phyloP scores from a whole-genome alignment of 1,140 invertebrate genomes.

The Pachyrhynchus sulphureomaculatus region DNA sequence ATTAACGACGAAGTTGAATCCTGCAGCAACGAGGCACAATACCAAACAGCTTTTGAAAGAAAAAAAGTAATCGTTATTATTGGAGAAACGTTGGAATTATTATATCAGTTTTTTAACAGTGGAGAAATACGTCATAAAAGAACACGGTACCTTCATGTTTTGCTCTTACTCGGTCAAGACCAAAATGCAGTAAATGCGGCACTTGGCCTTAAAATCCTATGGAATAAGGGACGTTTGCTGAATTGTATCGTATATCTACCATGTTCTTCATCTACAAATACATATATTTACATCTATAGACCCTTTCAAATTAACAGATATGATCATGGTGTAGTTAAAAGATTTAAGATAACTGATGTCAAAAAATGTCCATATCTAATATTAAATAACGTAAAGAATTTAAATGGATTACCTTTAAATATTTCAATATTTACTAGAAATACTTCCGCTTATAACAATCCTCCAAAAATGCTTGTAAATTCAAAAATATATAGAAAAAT shows the following conservation, averaged over 20 bases:
- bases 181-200: not conserved
- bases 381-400: not conserved
- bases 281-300: slow-evolving; percentile 6
- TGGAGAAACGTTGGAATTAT: too few relatives aligned
- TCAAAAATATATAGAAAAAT: slow-evolving; percentile 12
- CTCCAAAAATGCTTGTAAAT: not conserved
- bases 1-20: too few relatives aligned
- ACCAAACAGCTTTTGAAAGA: too few relatives aligned
- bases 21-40: too few relatives aligned
- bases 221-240: slow-evolving; percentile 3
- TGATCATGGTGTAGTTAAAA: not conserved
- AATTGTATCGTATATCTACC: slow-evolving; percentile 10
- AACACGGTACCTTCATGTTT: not conserved
- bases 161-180: not conserved
- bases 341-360: not conserved
- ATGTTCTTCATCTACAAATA: not conserved
- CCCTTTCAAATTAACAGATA: slow-evolving; percentile 6
- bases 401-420: slow-evolving; percentile 15
- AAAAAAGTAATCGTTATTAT: too few relatives aligned
- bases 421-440: slow-evolving; percentile 23
- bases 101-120: not conserved
- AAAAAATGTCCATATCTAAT: not conserved
- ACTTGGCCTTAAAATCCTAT: not conserved
- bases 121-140: too few relatives aligned
- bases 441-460: slow-evolving; percentile 1